phyloP scores from a whole-genome alignment of 2,888 invertebrate genomes.

The Cataglyphis cursor region DNA sequence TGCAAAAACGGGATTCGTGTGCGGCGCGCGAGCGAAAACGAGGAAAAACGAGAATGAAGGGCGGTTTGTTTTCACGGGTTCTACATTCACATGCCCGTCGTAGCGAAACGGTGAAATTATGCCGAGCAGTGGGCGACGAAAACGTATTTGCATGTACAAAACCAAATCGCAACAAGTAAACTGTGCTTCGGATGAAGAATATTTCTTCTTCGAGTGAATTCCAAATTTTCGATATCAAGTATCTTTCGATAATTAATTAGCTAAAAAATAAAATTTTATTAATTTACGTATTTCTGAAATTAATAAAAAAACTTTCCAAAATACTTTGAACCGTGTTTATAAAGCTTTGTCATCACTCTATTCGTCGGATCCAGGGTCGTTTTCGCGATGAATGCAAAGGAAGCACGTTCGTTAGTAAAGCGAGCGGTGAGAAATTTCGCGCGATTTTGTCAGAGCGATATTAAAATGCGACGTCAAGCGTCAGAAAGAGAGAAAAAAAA shows the following conservation, averaged over 20 bases:
- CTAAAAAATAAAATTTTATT: not conserved
- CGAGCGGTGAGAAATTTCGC: slow-evolving; percentile 48
- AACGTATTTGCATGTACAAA: slow-evolving; percentile 25
- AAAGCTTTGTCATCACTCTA: slow-evolving; percentile 1
- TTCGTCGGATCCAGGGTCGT: slow-evolving; percentile 4
- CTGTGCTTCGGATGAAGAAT: not conserved
- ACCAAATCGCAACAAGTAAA: slow-evolving; percentile 3
- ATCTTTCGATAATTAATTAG: not conserved
- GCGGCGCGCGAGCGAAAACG: slow-evolving; percentile 23
- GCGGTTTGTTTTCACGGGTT: slow-evolving; percentile 47
- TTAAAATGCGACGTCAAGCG: slow-evolving; percentile 63
- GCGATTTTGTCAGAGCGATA: slow-evolving; percentile 60
- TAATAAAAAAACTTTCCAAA: not conserved
- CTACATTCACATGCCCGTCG: slow-evolving; percentile 57
- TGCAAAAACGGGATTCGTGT: slow-evolving; percentile 36
- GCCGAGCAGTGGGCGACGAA: slow-evolving; percentile 39
- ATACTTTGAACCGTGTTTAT: not conserved
- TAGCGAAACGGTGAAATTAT: slow-evolving; percentile 63
- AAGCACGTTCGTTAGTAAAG: not conserved
- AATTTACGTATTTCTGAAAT: not conserved
- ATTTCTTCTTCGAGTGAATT: not conserved
- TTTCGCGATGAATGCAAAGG: not conserved
- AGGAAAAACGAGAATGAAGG: slow-evolving; percentile 35
- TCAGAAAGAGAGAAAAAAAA: slow-evolving; percentile 14
- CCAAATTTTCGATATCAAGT: not conserved